Conservation (phyloP, 1,140 invertebrate species). For the Drosophila seguyi region DNA sequence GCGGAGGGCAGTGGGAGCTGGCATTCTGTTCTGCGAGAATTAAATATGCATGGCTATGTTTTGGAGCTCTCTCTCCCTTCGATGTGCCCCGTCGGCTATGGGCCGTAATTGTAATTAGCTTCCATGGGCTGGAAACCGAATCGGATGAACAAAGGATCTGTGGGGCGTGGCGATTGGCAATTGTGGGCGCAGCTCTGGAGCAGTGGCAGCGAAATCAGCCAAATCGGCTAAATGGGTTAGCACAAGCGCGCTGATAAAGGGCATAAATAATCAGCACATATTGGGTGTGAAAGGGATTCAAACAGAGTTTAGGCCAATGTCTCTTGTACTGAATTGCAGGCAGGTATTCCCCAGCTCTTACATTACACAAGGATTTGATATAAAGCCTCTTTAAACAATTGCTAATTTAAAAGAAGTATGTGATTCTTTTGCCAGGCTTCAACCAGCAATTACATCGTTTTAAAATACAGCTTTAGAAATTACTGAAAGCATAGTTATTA, state of each 20-base stretch:
- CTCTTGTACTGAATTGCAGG: neutral
- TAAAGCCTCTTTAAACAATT: neutral
- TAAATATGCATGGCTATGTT: slow-evolving; percentile 80
- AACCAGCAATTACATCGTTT: too few species aligned
- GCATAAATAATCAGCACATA: slow-evolving; percentile 61
- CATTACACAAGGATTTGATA: neutral
- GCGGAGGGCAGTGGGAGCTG: slow-evolving; percentile 17
- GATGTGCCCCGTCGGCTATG: slow-evolving; percentile 12
- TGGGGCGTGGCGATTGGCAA: slow-evolving; percentile 14
- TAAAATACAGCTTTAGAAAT: too few species aligned
- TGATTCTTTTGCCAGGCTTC: too few species aligned
- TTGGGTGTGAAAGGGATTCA: slow-evolving; percentile 30
- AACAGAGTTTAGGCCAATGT: slow-evolving; percentile 21
- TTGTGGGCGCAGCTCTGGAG: slow-evolving; percentile 15
- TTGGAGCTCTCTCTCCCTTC: slow-evolving; percentile 20
- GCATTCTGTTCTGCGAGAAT: slow-evolving; percentile 42
- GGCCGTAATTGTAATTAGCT: slow-evolving; percentile 75
- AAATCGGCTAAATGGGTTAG: slow-evolving; percentile 72
- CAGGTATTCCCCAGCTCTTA: neutral
- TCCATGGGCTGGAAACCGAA: slow-evolving; percentile 36
- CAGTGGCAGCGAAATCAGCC: slow-evolving; percentile 47
- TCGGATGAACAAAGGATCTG: slow-evolving; percentile 57
- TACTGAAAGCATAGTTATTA: neutral
- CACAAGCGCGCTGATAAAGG: slow-evolving; percentile 50
- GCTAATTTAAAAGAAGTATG: too few species aligned